phyloP scores from a whole-genome alignment of 2,113 vertebrate species.

The Nothocercus julius region DNA sequence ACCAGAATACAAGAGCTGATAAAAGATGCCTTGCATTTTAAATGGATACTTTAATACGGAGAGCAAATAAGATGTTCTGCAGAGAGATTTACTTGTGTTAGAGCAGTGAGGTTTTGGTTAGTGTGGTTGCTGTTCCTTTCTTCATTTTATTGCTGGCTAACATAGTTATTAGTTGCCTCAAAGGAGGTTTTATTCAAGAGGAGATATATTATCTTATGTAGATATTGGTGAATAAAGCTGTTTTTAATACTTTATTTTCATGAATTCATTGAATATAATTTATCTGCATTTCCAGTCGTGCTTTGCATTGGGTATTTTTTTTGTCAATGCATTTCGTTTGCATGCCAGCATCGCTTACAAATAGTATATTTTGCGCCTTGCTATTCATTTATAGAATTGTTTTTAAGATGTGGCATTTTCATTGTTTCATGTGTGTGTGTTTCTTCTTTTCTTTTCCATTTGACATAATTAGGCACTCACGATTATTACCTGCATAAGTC shows the following conservation, averaged over 20 bases:
- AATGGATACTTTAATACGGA: not conserved
- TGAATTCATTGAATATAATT: not conserved
- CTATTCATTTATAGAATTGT: not conserved
- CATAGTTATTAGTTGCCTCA: not conserved
- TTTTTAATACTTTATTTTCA: not conserved
- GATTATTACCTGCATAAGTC: conserved; percentile 27
- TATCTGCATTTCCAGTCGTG: not conserved
- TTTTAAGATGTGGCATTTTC: conserved; percentile 20
- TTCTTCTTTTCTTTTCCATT: not conserved
- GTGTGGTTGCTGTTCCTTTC: not conserved
- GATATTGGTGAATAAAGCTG: not conserved
- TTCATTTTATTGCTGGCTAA: not conserved
- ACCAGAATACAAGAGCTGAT: not conserved
- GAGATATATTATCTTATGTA: not conserved
- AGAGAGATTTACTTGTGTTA: not conserved
- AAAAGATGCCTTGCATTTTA: not conserved
- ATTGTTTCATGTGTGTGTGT: not conserved
- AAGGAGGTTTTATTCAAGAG: not conserved
- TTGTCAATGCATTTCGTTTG: not conserved
- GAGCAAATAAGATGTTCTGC: not conserved
- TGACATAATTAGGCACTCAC: not conserved
- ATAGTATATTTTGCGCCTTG: not conserved
- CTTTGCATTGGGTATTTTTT: not conserved
- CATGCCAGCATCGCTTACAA: not conserved
- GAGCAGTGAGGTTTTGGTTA: not conserved